Conservation (phyloP, 2,113 vertebrate species). For the cattle (Bos taurus) region ARS-UCD2.0 NC_037334.1:83363501-83364000, state of each 20-base stretch:
- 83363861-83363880: not conserved
- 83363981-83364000: not conserved
- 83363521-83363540: not conserved
- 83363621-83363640: not conserved
- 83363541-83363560: not conserved
- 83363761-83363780: not conserved
- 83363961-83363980: not conserved
- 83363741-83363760: not conserved
- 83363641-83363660: not conserved
- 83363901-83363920: not conserved
- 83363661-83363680: not conserved
- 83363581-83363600: not conserved
- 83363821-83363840: not conserved
- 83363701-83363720: not conserved
- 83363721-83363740: not conserved
- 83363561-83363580: not conserved
- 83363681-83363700: not conserved
- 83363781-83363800: not conserved
- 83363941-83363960: not conserved
- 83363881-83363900: not conserved
- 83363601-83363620: not conserved
- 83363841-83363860: not conserved
- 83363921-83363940: not conserved
- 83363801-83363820: not conserved
- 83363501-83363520: not conserved